Percentiles rank a stretch among this genome's conserved stretches.
Conservation (phyloP, 2,113 vertebrate genomes). For the Monopterus albus region DNA sequence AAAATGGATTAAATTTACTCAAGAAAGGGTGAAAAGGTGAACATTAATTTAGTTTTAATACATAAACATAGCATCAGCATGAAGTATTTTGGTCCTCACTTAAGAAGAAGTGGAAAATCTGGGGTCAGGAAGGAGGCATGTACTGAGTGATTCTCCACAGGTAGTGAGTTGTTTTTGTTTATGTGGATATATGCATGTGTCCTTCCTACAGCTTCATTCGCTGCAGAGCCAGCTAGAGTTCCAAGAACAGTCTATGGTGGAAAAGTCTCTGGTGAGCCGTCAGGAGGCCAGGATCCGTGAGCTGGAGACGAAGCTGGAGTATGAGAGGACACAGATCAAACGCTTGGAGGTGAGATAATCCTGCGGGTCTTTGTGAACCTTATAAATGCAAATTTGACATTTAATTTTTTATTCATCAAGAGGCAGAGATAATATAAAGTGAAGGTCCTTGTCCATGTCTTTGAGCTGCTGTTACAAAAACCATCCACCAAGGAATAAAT, state of each 20-base stretch:
- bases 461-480: neutral
- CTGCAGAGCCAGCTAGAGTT: conserved; percentile 97
- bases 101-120: conserved; percentile 11
- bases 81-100: neutral
- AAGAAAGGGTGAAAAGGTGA: conserved; percentile 21
- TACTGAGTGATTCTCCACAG: neutral
- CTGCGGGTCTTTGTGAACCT: neutral
- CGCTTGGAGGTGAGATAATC: conserved; percentile 89
- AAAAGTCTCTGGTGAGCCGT: conserved; percentile 95
- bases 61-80: neutral
- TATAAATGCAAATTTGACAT: neutral
- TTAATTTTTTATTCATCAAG: conserved; percentile 2
- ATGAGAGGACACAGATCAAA: conserved; percentile 94
- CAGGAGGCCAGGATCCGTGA: conserved; percentile 98
- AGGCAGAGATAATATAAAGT: neutral
- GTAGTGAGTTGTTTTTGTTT: conserved; percentile 19
- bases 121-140: conserved; percentile 23
- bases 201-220: conserved; percentile 87
- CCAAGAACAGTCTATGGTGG: conserved; percentile 98
- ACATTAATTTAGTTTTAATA: conserved; percentile 40
- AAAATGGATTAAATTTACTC: conserved; percentile 24
- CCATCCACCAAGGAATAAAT: neutral
- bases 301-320: conserved; percentile 97
- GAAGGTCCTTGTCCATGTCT: neutral
- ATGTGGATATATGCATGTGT: conserved; percentile 22